Conservation (phyloP, 2,797 vertebrate species). For the Cottoperca gobio region DNA sequence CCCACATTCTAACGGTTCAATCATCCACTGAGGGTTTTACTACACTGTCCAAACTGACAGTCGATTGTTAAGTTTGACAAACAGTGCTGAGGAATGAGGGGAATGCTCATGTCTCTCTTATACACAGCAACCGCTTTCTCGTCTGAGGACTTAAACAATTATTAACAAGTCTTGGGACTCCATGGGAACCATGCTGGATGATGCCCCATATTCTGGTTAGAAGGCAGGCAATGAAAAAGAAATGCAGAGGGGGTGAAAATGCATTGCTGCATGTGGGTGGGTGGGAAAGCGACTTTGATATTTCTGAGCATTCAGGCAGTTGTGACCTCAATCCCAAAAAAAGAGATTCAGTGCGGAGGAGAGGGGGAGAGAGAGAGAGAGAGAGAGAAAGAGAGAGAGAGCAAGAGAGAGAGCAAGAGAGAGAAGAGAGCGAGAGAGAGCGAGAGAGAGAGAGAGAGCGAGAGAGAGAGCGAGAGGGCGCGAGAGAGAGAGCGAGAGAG, state of each 20-base stretch:
- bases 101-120: slow-evolving; percentile 34
- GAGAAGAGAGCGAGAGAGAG: too few relatives aligned
- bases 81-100: slow-evolving; percentile 29
- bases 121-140: background rate
- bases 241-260: slow-evolving; percentile 43
- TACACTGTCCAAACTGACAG: slow-evolving; percentile 25
- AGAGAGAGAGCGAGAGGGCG: too few relatives aligned
- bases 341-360: slow-evolving; percentile 40
- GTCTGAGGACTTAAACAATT: slow-evolving; percentile 21
- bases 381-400: background rate
- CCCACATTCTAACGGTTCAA: background rate
- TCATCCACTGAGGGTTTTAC: slow-evolving; percentile 26
- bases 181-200: slow-evolving; percentile 22
- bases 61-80: slow-evolving; percentile 37
- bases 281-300: slow-evolving; percentile 55
- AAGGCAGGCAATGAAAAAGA: slow-evolving; percentile 3
- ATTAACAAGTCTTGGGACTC: slow-evolving; percentile 40
- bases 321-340: slow-evolving; percentile 74
- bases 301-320: slow-evolving; percentile 55
- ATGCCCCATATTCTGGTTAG: slow-evolving; percentile 50
- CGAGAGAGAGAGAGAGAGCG: too few relatives aligned
- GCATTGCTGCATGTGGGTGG: slow-evolving; percentile 40
- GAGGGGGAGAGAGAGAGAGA: background rate
- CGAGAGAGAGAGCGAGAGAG: too few relatives aligned
- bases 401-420: too few relatives aligned